Percentiles rank a stretch among this genome's conserved stretches.
Evolutionary conservation across 2,888 invertebrate genomes (phyloP).

Genomic region (Cryptocheilus praepositus): DNA sequence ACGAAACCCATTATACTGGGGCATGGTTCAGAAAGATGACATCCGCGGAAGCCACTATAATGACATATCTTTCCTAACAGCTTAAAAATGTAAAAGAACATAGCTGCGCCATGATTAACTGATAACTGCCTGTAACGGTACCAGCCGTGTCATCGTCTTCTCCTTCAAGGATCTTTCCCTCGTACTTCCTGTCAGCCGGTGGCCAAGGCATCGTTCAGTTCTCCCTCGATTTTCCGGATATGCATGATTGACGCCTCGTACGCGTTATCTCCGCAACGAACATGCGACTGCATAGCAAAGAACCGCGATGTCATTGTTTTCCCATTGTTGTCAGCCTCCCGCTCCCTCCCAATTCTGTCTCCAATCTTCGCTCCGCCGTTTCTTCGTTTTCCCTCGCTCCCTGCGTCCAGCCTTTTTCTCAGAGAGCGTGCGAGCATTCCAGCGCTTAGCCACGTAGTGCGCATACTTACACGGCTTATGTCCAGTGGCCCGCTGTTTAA

Average conservation of each 20-base stretch:
- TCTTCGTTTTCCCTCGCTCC: conserved; percentile 15
- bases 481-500: conserved; percentile 44
- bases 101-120: too few relatives aligned
- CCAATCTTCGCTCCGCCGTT: conserved; percentile 9
- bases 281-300: conserved; percentile 55
- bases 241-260: background rate
- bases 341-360: conserved; percentile 9
- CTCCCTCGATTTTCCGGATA: conserved; percentile 14
- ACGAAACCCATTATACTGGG: too few relatives aligned
- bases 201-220: conserved; percentile 7
- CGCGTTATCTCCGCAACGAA: conserved; percentile 30
- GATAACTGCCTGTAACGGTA: too few relatives aligned
- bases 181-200: conserved; percentile 16
- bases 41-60: too few relatives aligned
- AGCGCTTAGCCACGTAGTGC: conserved; percentile 57
- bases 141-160: conserved; percentile 7
- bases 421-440: conserved; percentile 58
- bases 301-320: conserved; percentile 62
- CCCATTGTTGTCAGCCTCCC: conserved; percentile 17
- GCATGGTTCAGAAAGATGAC: too few relatives aligned
- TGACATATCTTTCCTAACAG: too few relatives aligned
- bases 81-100: too few relatives aligned
- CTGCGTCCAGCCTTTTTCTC: conserved; percentile 22
- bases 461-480: conserved; percentile 59
- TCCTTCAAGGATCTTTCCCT: background rate